These are phyloP conservation scores for Mormyrus lacerda DNA, from an alignment of 2,113 vertebrate species.

Conservation along the genomic window DNA sequence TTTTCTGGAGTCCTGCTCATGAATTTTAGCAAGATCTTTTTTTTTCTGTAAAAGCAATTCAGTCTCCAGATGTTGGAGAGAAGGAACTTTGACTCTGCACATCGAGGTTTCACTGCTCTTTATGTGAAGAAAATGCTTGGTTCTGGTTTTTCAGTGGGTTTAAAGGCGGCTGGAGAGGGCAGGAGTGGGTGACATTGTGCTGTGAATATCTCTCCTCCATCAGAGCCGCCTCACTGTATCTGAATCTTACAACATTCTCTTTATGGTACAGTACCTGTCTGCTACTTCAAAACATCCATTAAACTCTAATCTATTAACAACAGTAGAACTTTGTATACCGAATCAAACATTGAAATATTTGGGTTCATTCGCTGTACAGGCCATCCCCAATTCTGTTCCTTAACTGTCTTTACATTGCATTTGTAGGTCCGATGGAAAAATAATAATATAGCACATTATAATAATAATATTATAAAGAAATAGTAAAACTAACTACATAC, in stretches of 20 bases:
- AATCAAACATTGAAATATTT: background rate
- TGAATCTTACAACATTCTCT: background rate
- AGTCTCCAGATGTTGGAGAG: slow-evolving; percentile 17
- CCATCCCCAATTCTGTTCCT: too few species aligned
- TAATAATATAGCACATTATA: too few species aligned
- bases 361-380: background rate
- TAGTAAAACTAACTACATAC: too few species aligned
- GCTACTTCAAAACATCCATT: background rate
- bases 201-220: background rate
- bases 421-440: too few species aligned
- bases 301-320: background rate
- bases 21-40: slow-evolving; percentile 32
- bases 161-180: background rate
- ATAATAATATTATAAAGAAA: too few species aligned
- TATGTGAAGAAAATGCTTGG: slow-evolving; percentile 3
- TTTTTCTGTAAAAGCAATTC: slow-evolving; percentile 19
- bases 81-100: slow-evolving; percentile 16
- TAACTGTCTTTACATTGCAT: too few species aligned
- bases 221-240: background rate
- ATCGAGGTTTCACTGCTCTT: background rate
- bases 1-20: slow-evolving; percentile 28
- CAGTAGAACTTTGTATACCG: background rate
- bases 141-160: background rate
- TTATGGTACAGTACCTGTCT: background rate
- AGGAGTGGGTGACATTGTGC: background rate